Conservation (phyloP, 92 coral and sea anemone genomes). For the Scolanthus callimorphus region DNA sequence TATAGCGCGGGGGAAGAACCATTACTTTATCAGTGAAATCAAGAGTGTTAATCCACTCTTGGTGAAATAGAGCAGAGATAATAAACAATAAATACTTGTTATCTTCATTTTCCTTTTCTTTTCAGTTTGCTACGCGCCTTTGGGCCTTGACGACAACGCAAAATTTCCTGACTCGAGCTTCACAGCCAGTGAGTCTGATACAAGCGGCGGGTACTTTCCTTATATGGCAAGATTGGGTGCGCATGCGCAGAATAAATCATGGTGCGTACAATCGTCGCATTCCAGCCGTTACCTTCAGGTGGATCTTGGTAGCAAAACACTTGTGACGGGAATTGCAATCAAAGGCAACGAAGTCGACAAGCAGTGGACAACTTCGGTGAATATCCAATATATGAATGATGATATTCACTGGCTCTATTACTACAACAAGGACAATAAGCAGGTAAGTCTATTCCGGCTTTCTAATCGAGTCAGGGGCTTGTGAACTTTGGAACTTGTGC, state of each 20-base stretch:
- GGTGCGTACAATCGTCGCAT: slow-evolving; percentile 34
- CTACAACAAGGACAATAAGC: neutral
- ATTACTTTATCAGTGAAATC: too few relatives aligned
- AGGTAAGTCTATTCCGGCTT: too few relatives aligned
- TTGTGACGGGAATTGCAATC: slow-evolving; percentile 25
- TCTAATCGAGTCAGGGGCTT: too few relatives aligned
- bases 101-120: too few relatives aligned
- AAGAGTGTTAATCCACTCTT: too few relatives aligned
- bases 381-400: slow-evolving; percentile 19
- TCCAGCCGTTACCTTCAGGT: slow-evolving; percentile 13
- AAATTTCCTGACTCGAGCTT: slow-evolving; percentile 11
- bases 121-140: slow-evolving; percentile 17
- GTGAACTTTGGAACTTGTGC: too few relatives aligned
- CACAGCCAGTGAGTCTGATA: slow-evolving; percentile 5
- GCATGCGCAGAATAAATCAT: slow-evolving; percentile 11
- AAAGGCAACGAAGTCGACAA: slow-evolving; percentile 22
- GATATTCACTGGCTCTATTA: slow-evolving; percentile 20
- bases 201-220: slow-evolving; percentile 21
- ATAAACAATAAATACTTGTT: too few relatives aligned
- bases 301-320: slow-evolving; percentile 23
- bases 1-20: too few relatives aligned
- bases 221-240: slow-evolving; percentile 28
- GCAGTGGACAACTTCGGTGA: slow-evolving; percentile 16
- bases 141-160: slow-evolving; percentile 11
- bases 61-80: too few relatives aligned